These are phyloP conservation scores for Plebejus anna DNA, from an alignment of 2,888 invertebrate genomes.

Conservation along the genomic window DNA sequence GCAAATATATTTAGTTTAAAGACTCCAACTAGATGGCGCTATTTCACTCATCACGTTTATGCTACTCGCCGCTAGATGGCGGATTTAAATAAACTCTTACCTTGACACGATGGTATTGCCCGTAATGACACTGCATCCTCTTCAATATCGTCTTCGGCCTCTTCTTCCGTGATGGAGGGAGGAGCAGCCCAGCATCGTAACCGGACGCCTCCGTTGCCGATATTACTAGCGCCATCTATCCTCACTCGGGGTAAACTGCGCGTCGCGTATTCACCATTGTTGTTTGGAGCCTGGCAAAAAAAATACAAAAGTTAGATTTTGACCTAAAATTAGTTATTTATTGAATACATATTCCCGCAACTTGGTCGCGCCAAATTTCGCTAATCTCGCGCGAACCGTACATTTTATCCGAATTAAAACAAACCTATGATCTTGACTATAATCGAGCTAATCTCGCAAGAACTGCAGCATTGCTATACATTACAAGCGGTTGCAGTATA, in stretches of 20 bases:
- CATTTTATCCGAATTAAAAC: too few relatives aligned
- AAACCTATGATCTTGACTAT: too few relatives aligned
- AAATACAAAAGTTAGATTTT: slow-evolving; percentile 30
- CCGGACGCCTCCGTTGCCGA: slow-evolving; percentile 82
- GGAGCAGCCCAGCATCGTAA: slow-evolving; percentile 82
- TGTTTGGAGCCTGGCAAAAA: slow-evolving; percentile 56
- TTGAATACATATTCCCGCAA: too few relatives aligned
- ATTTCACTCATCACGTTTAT: not conserved
- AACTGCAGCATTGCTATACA: not conserved
- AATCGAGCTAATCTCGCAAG: not conserved
- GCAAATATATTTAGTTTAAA: not conserved
- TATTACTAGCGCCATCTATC: slow-evolving; percentile 83
- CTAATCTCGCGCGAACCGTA: too few relatives aligned
- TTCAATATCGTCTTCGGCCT: slow-evolving; percentile 80
- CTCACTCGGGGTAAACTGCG: slow-evolving; percentile 82
- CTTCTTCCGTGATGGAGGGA: slow-evolving; percentile 84
- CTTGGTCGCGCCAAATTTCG: too few relatives aligned
- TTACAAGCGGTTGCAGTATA: not conserved
- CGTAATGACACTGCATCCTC: slow-evolving; percentile 83
- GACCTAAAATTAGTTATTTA: not conserved
- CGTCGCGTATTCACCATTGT: slow-evolving; percentile 67
- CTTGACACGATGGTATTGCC: slow-evolving; percentile 79
- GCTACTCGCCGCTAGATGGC: slow-evolving; percentile 50
- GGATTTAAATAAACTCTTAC: slow-evolving; percentile 53
- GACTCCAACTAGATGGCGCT: slow-evolving; percentile 1